phyloP scores from a whole-genome alignment of 2,888 invertebrate genomes.

The Drosophila sordidapex region DNA sequence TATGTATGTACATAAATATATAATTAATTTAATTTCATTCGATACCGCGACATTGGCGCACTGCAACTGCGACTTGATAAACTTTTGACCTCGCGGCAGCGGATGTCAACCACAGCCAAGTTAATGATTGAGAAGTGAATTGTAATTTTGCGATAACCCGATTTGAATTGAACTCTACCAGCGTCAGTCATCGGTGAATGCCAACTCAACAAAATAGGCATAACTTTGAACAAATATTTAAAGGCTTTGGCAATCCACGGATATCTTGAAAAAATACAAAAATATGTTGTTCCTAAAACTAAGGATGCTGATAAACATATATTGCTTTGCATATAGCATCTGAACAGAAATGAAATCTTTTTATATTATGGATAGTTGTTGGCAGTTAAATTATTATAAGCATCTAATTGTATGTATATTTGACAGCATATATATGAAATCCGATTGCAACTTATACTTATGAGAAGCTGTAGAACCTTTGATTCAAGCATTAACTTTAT shows the following conservation, averaged over 20 bases:
- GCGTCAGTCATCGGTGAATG: slow-evolving; percentile 17
- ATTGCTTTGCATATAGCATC: too few relatives aligned
- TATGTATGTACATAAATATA: background rate
- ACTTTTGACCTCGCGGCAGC: slow-evolving; percentile 29
- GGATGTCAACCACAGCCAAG: slow-evolving; percentile 2
- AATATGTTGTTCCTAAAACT: too few relatives aligned
- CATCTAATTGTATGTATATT: background rate
- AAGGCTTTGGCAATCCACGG: background rate
- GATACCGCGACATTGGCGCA: slow-evolving; percentile 2
- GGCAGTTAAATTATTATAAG: background rate
- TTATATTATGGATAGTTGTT: background rate
- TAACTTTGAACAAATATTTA: background rate
- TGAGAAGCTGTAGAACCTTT: too few relatives aligned
- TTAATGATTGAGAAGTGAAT: slow-evolving; percentile 1
- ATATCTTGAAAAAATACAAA: too few relatives aligned
- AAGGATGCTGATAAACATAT: too few relatives aligned
- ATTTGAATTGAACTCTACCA: slow-evolving; percentile 4
- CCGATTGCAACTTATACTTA: background rate
- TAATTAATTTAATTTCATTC: slow-evolving; percentile 1
- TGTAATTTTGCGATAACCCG: slow-evolving; percentile 23
- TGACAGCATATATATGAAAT: background rate
- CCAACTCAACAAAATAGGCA: background rate
- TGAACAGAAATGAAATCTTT: background rate
- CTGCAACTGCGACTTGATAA: slow-evolving; percentile 36
- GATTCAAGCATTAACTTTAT: too few relatives aligned